A percentile compares a stretch with the other conserved stretches of the same genome.
These are phyloP conservation scores for Zapus hudsonius DNA, from an alignment of 2,113 vertebrate genomes.

Conservation along the genomic window DNA sequence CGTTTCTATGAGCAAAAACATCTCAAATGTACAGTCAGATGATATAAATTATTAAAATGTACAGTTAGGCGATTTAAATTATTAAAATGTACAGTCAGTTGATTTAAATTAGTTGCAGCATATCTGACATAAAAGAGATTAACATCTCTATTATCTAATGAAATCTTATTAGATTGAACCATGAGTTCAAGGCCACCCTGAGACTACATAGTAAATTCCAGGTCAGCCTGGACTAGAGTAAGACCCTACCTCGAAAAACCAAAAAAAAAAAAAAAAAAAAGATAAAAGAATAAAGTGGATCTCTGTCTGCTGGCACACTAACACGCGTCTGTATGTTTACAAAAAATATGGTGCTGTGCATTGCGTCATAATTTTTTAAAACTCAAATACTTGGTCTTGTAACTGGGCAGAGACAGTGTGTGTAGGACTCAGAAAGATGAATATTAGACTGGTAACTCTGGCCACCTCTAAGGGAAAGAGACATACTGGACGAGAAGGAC, in stretches of 20 bases:
- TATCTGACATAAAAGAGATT: neutral
- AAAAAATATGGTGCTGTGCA: neutral
- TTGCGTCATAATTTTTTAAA: neutral
- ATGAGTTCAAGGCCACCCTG: too few species aligned
- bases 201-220: too few species aligned
- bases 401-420: rapidly evolving
- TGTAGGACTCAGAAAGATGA: neutral
- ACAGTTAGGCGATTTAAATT: neutral
- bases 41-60: neutral
- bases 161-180: neutral
- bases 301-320: neutral
- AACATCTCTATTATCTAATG: neutral
- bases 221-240: too few species aligned
- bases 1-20: neutral
- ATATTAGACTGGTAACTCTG: neutral
- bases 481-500: neutral
- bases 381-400: too few species aligned
- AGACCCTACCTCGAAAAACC: too few species aligned
- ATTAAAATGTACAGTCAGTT: neutral
- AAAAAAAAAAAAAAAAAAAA: too few species aligned
- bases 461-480: neutral
- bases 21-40: neutral
- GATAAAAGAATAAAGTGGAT: neutral
- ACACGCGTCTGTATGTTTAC: neutral
- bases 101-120: neutral